Conservation (phyloP, 2,888 invertebrate species). For the Protodeltote pygarga region DNA sequence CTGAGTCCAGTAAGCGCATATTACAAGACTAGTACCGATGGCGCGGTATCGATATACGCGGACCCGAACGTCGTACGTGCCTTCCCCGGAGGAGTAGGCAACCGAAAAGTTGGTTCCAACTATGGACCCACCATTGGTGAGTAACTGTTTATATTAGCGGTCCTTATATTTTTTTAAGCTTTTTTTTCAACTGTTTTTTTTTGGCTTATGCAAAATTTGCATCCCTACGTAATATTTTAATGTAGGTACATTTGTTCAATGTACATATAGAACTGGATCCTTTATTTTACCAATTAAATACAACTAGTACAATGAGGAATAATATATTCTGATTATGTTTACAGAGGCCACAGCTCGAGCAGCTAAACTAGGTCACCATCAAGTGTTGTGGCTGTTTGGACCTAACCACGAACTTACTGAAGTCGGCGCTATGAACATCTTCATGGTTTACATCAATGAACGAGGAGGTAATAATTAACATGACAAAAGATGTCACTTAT, state of each 20-base stretch:
- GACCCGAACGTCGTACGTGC: slow-evolving; percentile 95
- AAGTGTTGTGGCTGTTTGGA: slow-evolving; percentile 98
- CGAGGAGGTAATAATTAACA: slow-evolving; percentile 92
- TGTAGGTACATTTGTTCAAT: neutral
- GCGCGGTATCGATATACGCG: slow-evolving; percentile 95
- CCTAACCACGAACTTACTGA: slow-evolving; percentile 97
- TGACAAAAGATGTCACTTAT: neutral
- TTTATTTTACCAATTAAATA: slow-evolving; percentile 22
- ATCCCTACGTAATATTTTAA: neutral
- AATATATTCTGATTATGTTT: slow-evolving; percentile 34
- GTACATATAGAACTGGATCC: slow-evolving; percentile 7
- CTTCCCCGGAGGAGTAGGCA: slow-evolving; percentile 98
- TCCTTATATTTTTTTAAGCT: neutral
- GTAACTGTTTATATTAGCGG: slow-evolving; percentile 13
- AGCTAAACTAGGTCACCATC: slow-evolving; percentile 92
- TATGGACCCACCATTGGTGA: slow-evolving; percentile 93
- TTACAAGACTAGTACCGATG: slow-evolving; percentile 89
- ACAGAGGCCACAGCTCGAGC: slow-evolving; percentile 92
- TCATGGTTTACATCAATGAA: slow-evolving; percentile 94
- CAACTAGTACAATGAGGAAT: slow-evolving; percentile 28
- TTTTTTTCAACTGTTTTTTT: too few relatives aligned
- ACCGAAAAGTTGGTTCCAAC: slow-evolving; percentile 98
- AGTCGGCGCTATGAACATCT: slow-evolving; percentile 99
- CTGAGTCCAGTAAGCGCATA: slow-evolving; percentile 97
- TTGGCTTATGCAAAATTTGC: too few relatives aligned